phyloP scores from a whole-genome alignment of 2,888 invertebrate genomes.

The Eumerus sabulonum region DNA sequence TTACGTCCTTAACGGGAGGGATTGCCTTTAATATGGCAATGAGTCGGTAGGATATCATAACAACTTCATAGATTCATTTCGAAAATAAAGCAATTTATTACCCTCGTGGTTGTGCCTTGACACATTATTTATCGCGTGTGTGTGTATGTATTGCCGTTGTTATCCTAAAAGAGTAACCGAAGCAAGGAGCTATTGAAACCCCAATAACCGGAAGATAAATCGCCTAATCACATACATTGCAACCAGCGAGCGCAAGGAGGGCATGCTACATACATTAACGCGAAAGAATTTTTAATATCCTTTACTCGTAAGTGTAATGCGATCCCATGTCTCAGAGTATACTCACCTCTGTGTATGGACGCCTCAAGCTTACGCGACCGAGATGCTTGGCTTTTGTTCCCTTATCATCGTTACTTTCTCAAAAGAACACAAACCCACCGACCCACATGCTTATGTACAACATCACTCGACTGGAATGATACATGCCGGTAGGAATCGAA shows the following conservation, averaged over 20 bases:
- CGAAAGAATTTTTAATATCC: slow-evolving; percentile 57
- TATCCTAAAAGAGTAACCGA: slow-evolving; percentile 3
- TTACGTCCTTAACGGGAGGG: too few relatives aligned
- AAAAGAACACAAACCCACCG: slow-evolving; percentile 39
- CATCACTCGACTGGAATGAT: slow-evolving; percentile 24
- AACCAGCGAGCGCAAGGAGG: neutral
- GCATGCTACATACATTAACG: slow-evolving; percentile 28
- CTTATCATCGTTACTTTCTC: slow-evolving; percentile 45
- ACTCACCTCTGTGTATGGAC: slow-evolving; percentile 9
- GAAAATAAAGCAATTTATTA: slow-evolving; percentile 62
- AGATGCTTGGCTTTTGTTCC: slow-evolving; percentile 36
- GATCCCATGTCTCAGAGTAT: slow-evolving; percentile 6
- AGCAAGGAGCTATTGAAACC: slow-evolving; percentile 39
- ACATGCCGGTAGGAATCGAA: slow-evolving; percentile 39
- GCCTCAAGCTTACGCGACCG: neutral
- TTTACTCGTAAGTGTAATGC: slow-evolving; percentile 13
- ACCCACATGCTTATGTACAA: slow-evolving; percentile 33
- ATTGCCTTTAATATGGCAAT: too few relatives aligned
- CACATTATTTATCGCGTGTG: slow-evolving; percentile 49
- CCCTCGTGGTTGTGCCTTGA: slow-evolving; percentile 60
- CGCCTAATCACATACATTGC: slow-evolving; percentile 29
- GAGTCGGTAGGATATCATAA: too few relatives aligned
- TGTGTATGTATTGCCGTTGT: slow-evolving; percentile 41
- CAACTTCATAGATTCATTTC: too few relatives aligned
- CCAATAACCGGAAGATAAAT: slow-evolving; percentile 60